phyloP scores from a whole-genome alignment of 2,113 vertebrate species.

The Anser brachyrhynchus region DNA sequence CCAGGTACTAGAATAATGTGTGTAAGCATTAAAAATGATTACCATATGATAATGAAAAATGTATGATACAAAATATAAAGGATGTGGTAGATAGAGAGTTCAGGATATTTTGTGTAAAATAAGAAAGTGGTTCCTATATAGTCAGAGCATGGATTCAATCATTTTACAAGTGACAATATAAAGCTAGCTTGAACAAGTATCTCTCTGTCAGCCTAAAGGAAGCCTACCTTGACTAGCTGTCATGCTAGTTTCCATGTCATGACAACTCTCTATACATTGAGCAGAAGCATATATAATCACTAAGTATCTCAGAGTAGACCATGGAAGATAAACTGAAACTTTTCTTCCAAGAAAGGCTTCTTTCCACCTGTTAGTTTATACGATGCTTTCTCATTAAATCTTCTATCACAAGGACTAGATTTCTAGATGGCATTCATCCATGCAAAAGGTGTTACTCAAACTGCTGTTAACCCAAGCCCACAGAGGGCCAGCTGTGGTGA shows the following conservation, averaged over 20 bases:
- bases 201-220: background rate
- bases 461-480: background rate
- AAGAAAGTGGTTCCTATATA: background rate
- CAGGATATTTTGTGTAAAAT: background rate
- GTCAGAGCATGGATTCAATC: background rate
- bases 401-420: background rate
- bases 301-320: background rate
- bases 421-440: background rate
- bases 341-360: background rate
- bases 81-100: background rate
- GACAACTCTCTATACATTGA: background rate
- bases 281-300: background rate
- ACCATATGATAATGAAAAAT: background rate
- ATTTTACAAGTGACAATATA: background rate
- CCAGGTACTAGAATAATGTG: background rate
- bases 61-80: background rate
- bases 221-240: background rate
- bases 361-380: background rate
- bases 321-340: background rate
- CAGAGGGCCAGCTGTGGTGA: accelerated
- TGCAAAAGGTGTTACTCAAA: background rate
- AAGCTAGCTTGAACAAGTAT: background rate
- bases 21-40: background rate
- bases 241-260: background rate
- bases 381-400: background rate